Percentiles rank a stretch among this genome's conserved stretches.
Conservation (phyloP, 2,113 vertebrate species). For the Brachypteracias leptosomus region DNA sequence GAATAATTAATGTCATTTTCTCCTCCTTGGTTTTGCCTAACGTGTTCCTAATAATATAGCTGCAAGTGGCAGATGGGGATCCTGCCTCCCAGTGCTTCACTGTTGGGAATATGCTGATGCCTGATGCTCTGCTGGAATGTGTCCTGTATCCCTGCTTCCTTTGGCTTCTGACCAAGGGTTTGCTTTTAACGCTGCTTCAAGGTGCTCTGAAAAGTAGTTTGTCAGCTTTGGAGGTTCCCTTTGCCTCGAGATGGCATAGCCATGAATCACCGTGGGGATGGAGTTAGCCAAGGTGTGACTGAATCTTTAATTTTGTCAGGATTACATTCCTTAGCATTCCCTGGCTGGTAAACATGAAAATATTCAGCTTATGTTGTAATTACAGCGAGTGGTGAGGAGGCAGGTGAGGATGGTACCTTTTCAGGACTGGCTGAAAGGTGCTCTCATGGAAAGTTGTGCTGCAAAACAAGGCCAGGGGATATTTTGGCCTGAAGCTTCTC, state of each 20-base stretch:
- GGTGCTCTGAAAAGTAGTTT: slow-evolving; percentile 15
- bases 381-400: neutral
- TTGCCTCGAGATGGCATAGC: neutral
- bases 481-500: neutral
- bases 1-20: neutral
- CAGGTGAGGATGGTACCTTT: neutral
- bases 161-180: neutral
- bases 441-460: neutral
- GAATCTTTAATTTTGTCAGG: slow-evolving; percentile 42
- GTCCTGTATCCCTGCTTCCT: neutral
- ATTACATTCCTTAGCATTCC: slow-evolving; percentile 17
- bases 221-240: slow-evolving; percentile 17
- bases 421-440: neutral
- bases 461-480: neutral
- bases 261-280: neutral
- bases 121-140: slow-evolving; percentile 25
- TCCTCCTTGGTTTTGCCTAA: neutral
- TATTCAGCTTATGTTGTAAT: neutral
- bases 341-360: neutral
- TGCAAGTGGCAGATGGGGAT: slow-evolving; percentile 50
- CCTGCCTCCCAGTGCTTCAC: neutral
- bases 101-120: neutral
- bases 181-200: neutral
- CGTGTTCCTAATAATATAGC: neutral
- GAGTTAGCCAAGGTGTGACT: neutral